Percentiles rank a stretch among this genome's conserved stretches.
Evolutionary conservation across 1,140 invertebrate species (phyloP).

Genomic region (Hylaeus volcanicus): DNA sequence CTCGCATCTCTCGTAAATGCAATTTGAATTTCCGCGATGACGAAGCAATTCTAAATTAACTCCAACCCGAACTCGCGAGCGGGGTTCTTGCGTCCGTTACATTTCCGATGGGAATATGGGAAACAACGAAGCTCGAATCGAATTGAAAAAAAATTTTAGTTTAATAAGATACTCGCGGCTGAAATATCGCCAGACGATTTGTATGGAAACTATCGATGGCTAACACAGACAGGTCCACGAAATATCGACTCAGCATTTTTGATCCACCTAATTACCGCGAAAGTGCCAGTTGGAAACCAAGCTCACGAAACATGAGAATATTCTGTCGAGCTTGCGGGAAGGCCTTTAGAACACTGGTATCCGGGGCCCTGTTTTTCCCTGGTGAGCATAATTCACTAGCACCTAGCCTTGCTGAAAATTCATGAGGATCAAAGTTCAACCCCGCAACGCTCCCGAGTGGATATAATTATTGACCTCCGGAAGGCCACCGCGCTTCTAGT

Average conservation of each 20-base stretch:
- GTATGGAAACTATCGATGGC: no score
- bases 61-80: background rate
- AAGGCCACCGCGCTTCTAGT: background rate
- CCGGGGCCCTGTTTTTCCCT: slow-evolving; percentile 10
- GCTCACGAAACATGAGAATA: background rate
- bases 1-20: slow-evolving; percentile 5
- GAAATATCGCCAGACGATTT: no score
- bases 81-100: slow-evolving; percentile 1
- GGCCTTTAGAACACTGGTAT: background rate
- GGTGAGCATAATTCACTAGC: slow-evolving; percentile 32
- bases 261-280: background rate
- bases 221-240: background rate
- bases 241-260: background rate
- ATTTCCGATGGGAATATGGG: background rate
- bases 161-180: no score
- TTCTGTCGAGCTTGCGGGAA: background rate
- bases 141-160: background rate
- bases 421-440: slow-evolving; percentile 53
- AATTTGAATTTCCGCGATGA: slow-evolving; percentile 26
- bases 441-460: slow-evolving; percentile 17
- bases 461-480: slow-evolving; percentile 58
- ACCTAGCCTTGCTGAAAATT: slow-evolving; percentile 48
- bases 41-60: slow-evolving; percentile 14
- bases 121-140: background rate
- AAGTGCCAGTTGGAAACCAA: background rate